phyloP scores from a whole-genome alignment of 2,797 vertebrate species.

The Champsocephalus esox region DNA sequence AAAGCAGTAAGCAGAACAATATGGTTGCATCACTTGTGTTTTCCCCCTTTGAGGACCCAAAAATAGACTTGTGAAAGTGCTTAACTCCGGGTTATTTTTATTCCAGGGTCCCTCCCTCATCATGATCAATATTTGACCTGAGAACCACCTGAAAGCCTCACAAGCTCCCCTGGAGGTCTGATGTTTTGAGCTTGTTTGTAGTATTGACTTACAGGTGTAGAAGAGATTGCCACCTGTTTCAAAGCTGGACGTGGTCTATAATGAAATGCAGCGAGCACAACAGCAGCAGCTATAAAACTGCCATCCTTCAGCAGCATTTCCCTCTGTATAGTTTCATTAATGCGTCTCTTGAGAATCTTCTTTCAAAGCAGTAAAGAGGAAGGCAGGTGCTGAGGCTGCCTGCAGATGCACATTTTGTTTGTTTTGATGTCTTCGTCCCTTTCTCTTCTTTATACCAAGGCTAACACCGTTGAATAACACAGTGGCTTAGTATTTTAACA shows the following conservation, averaged over 20 bases:
- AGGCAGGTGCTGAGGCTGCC: conserved; percentile 5
- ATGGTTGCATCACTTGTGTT: too few species aligned
- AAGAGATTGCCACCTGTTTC: neutral
- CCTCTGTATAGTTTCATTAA: conserved; percentile 25
- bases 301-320: conserved; percentile 20
- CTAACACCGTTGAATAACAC: neutral
- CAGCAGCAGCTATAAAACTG: conserved; percentile 1
- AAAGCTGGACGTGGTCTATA: conserved; percentile 16
- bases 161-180: neutral
- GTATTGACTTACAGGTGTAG: conserved; percentile 24
- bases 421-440: neutral
- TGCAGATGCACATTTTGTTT: conserved; percentile 42
- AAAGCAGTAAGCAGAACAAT: too few species aligned
- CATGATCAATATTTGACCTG: neutral
- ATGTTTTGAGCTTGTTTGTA: neutral
- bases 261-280: neutral
- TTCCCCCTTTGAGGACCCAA: neutral
- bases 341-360: conserved; percentile 42
- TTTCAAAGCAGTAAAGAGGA: conserved; percentile 35
- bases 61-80: conserved; percentile 1
- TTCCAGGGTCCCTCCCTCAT: neutral
- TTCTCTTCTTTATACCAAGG: conserved; percentile 14
- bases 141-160: neutral
- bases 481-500: neutral
- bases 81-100: neutral